Evolutionary conservation across 2,888 invertebrate genomes (phyloP), one percentile per base, ranked within the genome.

Genomic region (Apoda limacodes): DNA sequence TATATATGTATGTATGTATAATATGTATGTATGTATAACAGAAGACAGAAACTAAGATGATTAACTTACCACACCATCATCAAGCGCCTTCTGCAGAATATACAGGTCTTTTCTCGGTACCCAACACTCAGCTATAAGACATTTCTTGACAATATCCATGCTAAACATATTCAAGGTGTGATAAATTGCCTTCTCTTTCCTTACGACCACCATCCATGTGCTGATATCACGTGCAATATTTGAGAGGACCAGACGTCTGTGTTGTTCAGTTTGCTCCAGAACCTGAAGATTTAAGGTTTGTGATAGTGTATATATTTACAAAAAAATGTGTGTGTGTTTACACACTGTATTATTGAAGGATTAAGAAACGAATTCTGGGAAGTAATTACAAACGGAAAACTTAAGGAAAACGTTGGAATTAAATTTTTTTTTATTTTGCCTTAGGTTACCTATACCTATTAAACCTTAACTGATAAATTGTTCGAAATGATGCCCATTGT

Each of bases 111-210:
- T 71, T 2, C 82, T 74, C 1, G 95, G 92, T 36, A 92, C 89
- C 93, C 93, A 95, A 54, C 93, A 92, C 66, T 95, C 94, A 1
- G 92, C 93, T 44, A 95, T 93, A 14, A 94, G 82, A 59, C 93
- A 94, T 58, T 94, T 94, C 68, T 92, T 91, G 2, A 93, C 89
- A 5, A 94, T 92, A 58, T 95, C 95, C 82, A 94, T 86, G 59
- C 91, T 95, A 75, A 95, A 95, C 72, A 93, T 85, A 71, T 96
- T 97, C 48, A 96, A 82, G 0, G 92, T 94, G 60, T 95, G 93
- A 70, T 95, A 97, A 56, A 96, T 95, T 2, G 95, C 95, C 63
- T 97, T 97, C 82, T 93, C 92, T 59, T 93, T 93, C 11, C 89
- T 82, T 9, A 93, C 93, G 60, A 90, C 92, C 26, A 93, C 86